These are phyloP conservation scores for Hipparchia sbordonii DNA, from an alignment of 2,888 invertebrate species.

Conservation along the genomic window DNA sequence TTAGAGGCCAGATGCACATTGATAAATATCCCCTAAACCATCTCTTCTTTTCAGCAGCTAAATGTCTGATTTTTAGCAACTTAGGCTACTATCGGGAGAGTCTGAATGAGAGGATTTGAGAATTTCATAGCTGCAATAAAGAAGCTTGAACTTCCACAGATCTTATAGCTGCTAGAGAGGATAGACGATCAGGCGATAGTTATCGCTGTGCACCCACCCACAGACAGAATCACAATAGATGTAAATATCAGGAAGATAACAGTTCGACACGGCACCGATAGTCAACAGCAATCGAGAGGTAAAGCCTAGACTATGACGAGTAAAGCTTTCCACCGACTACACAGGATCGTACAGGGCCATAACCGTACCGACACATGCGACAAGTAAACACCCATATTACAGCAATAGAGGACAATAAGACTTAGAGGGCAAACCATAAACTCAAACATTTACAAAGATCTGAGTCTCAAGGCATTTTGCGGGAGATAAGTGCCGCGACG, in stretches of 20 bases:
- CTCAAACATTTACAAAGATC: neutral
- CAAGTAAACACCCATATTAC: neutral
- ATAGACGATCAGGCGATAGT: neutral
- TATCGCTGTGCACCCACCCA: neutral
- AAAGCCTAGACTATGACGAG: conserved; percentile 24
- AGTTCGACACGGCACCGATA: conserved; percentile 36
- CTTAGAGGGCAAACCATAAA: neutral
- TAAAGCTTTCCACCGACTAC: conserved; percentile 24
- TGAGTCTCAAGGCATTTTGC: neutral
- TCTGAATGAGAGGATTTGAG: neutral
- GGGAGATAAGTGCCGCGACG: too few relatives aligned
- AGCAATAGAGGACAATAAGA: neutral
- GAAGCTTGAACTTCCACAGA: neutral
- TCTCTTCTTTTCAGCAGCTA: neutral
- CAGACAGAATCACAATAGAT: conserved; percentile 20
- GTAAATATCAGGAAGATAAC: conserved; percentile 27
- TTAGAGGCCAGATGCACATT: neutral
- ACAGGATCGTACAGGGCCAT: conserved; percentile 6
- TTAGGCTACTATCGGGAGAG: neutral
- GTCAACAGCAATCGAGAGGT: conserved; percentile 23
- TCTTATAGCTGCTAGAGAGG: neutral
- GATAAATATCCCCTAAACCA: neutral
- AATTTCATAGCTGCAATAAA: neutral
- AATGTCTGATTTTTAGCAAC: neutral
- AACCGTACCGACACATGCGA: conserved; percentile 5